A percentile compares a stretch with the other conserved stretches of the same genome.
Conservation (phyloP, 2,797 vertebrate genomes). For the Avahi laniger region DNA sequence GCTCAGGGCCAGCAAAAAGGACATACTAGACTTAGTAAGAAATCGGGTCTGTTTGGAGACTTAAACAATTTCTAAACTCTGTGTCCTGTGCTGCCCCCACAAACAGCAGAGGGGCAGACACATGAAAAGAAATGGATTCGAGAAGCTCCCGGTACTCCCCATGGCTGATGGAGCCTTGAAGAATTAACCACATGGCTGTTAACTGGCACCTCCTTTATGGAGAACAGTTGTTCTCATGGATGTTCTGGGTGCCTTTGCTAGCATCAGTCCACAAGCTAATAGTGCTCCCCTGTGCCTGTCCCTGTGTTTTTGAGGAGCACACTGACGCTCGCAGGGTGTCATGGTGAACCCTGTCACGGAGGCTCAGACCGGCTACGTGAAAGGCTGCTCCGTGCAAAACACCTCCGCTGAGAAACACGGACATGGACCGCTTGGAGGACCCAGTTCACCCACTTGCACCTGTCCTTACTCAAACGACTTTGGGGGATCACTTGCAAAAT, state of each 20-base stretch:
- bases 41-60: neutral
- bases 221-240: neutral
- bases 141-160: neutral
- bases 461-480: accelerated
- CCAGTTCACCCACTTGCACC: accelerated
- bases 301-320: accelerated
- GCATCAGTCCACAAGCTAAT: neutral
- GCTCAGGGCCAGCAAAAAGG: neutral
- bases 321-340: neutral
- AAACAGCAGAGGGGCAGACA: neutral
- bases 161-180: neutral
- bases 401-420: accelerated
- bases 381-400: accelerated
- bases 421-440: accelerated
- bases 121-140: too few species aligned
- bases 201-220: neutral
- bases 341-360: accelerated
- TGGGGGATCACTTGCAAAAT: accelerated
- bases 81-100: too few species aligned
- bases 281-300: neutral
- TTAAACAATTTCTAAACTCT: neutral
- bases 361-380: neutral
- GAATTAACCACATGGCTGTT: accelerated
- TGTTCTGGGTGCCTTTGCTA: neutral
- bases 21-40: neutral